Evolutionary conservation across 1,140 invertebrate species (phyloP).

Genomic region (Sipha flava): DNA sequence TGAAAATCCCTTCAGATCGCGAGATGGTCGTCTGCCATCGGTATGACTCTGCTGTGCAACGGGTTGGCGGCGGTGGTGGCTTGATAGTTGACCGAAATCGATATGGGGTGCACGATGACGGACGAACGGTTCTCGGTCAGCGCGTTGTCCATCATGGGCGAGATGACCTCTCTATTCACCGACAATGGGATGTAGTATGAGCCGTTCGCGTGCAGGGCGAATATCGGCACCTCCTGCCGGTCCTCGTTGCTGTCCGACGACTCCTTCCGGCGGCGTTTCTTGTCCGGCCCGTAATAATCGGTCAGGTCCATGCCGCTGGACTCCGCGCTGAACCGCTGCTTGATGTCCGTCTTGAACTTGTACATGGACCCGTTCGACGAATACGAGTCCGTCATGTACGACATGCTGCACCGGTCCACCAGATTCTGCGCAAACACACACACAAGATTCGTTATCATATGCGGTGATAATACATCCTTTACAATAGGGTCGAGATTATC

Average conservation of each 20-base stretch:
- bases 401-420: slow-evolving; percentile 41
- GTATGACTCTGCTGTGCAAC: too few species aligned
- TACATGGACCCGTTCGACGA: slow-evolving; percentile 51
- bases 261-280: background rate
- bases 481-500: too few species aligned
- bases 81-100: slow-evolving; percentile 76
- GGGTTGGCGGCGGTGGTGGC: background rate
- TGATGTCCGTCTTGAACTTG: slow-evolving; percentile 93
- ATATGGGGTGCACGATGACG: slow-evolving; percentile 75
- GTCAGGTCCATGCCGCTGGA: background rate
- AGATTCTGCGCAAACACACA: background rate
- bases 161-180: slow-evolving; percentile 66
- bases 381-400: slow-evolving; percentile 47
- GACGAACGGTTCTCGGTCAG: slow-evolving; percentile 42
- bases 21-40: too few species aligned
- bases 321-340: slow-evolving; percentile 63
- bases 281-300: background rate
- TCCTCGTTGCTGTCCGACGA: background rate
- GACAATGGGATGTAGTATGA: slow-evolving; percentile 86
- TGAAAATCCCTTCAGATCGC: too few species aligned
- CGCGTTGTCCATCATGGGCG: slow-evolving; percentile 52
- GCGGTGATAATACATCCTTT: too few species aligned
- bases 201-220: slow-evolving; percentile 72
- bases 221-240: slow-evolving; percentile 55
- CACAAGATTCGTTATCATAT: too few species aligned